Evolutionary conservation across 2,113 vertebrate genomes (phyloP), one percentile per base, ranked within the genome.

Genomic region (Leptobrachium ailaonicum): DNA sequence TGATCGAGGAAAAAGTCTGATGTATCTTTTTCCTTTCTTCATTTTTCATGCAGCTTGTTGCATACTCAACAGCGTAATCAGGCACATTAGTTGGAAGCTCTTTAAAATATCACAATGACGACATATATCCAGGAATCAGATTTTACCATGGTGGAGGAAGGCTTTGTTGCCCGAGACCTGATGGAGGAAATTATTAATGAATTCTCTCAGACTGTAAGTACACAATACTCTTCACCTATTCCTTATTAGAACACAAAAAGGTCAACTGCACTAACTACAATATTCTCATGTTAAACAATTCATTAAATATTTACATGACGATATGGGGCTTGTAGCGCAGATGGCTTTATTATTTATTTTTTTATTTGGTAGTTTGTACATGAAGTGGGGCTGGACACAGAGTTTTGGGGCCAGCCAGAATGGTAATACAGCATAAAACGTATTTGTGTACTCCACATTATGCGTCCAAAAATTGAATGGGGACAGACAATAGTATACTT

Each of bases 81-180:
- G 0, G 0, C 44, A 6, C 50, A 74, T 41, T 20, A 41, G 84
- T 75, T 53, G 7, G 58, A 80, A 60, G 45, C 32, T 79, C 73
- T 69, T 32, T 64, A 76, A 66, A 7, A 44, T 74, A 70, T 43
- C 53, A 13, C 82, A 83, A 93, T 94, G 92, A 88, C 84, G 40
- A 86, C 85, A 50, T 91, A 87, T 86, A 74, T 93, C 86, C 87
- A 78, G 0, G 90, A 94, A 82, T 89, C 89, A 43, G 87, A 89
- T n/a, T 90, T 94, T 82, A 77, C 83, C 85, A 89, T 92, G 92
- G 89, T 93, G 85, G 92, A 94, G 82, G 92, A 94, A 70, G 93
- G 92, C 10, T 92, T 93, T 87, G 90, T 89, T 86, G 87, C 87
- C 82, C 86, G 84, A 84, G 90, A 93, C 83, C 88, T 94, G 76